phyloP scores from a whole-genome alignment of 2,888 invertebrate genomes.

The Cremastinae sp. region DNA sequence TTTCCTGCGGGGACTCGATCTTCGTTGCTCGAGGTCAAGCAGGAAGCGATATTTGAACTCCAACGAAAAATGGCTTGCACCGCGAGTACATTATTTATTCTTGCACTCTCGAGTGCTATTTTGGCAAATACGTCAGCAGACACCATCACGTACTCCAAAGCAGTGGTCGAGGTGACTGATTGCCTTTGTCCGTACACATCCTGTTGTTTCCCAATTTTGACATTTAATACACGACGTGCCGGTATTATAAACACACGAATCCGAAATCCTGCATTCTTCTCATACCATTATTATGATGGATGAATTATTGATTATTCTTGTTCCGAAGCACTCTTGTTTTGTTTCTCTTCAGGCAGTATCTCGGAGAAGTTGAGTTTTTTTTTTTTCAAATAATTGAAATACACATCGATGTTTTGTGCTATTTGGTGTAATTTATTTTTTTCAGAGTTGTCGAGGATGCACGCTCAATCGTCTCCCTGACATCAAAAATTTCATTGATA shows the following conservation, averaged over 20 bases:
- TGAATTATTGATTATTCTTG: neutral
- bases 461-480: conserved; percentile 85
- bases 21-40: too few relatives aligned
- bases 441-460: conserved; percentile 87
- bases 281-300: neutral
- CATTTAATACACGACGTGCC: neutral
- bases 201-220: neutral
- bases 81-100: conserved; percentile 50
- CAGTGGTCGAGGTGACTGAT: conserved; percentile 68
- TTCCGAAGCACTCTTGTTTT: neutral
- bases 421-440: too few relatives aligned
- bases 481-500: conserved; percentile 85
- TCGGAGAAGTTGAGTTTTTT: too few relatives aligned
- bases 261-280: neutral
- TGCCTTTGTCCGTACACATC: neutral
- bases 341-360: too few relatives aligned
- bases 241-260: neutral
- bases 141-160: conserved; percentile 63
- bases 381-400: too few relatives aligned
- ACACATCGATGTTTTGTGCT: too few relatives aligned
- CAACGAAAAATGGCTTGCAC: conserved; percentile 65
- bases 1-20: too few relatives aligned
- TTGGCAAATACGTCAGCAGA: conserved; percentile 50
- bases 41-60: too few relatives aligned
- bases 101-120: conserved; percentile 51